Percentiles rank a stretch among this genome's conserved stretches.
phyloP scores from a whole-genome alignment of 2,797 vertebrate species.

The Bovichtus diacanthus region DNA sequence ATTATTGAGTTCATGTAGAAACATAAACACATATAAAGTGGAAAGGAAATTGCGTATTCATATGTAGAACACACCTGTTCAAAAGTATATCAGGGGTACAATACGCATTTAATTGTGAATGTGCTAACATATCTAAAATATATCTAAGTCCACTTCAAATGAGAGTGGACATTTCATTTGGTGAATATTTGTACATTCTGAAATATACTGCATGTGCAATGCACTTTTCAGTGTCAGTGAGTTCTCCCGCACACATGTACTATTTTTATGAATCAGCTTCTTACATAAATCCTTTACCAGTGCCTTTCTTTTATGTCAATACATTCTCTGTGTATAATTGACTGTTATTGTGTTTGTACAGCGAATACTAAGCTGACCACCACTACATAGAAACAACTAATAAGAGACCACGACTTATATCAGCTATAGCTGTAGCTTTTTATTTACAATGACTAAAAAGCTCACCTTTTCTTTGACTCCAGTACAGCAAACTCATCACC shows the following conservation, averaged over 20 bases:
- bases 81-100: too few species aligned
- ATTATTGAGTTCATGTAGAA: too few species aligned
- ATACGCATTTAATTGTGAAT: too few species aligned
- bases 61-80: too few species aligned
- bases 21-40: too few species aligned
- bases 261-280: neutral
- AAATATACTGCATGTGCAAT: neutral
- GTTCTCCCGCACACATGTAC: neutral
- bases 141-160: neutral
- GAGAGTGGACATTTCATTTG: neutral
- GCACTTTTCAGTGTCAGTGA: neutral
- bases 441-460: neutral
- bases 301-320: neutral
- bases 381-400: neutral
- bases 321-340: neutral
- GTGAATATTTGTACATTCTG: neutral
- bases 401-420: too few species aligned
- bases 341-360: neutral
- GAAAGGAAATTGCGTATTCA: too few species aligned
- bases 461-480: constrained; percentile 51
- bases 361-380: neutral
- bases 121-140: neutral
- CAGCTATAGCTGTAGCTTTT: too few species aligned
- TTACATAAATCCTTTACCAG: neutral
- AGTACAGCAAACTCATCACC: constrained; percentile 37